phyloP scores from a whole-genome alignment of 1,140 invertebrate species.

The Bicyclus anynana region DNA sequence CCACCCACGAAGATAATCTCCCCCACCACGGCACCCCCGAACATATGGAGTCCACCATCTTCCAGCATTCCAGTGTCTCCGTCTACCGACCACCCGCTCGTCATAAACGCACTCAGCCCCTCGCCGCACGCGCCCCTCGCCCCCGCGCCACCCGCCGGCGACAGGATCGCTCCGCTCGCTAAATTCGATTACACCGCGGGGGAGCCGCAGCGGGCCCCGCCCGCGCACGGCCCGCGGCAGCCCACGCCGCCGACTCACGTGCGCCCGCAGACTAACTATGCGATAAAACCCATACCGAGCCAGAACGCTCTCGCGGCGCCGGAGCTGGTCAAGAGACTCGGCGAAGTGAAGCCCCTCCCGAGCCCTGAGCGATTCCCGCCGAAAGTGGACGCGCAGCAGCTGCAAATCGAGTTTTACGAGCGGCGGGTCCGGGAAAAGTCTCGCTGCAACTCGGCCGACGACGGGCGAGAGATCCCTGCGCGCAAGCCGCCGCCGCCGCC shows the following conservation, averaged over 20 bases:
- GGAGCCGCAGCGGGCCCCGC: slow-evolving; percentile 25
- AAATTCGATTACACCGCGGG: slow-evolving; percentile 70
- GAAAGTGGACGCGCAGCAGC: slow-evolving; percentile 62
- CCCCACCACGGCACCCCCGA: slow-evolving; percentile 46
- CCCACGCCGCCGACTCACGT: slow-evolving; percentile 59
- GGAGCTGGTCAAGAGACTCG: slow-evolving; percentile 63
- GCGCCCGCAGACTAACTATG: slow-evolving; percentile 43
- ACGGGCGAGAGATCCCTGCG: slow-evolving; percentile 37
- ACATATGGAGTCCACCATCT: slow-evolving; percentile 72
- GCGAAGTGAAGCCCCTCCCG: slow-evolving; percentile 37
- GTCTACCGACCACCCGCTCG: slow-evolving; percentile 31
- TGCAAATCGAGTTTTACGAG: slow-evolving; percentile 76
- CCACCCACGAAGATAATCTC: slow-evolving; percentile 76
- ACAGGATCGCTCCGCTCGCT: slow-evolving; percentile 53
- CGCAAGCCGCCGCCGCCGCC: slow-evolving; percentile 42
- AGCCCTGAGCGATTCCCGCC: slow-evolving; percentile 30
- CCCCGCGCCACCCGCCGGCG: slow-evolving; percentile 44
- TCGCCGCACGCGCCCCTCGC: slow-evolving; percentile 39
- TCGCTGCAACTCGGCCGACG: slow-evolving; percentile 38
- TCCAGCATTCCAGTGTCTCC: slow-evolving; percentile 49
- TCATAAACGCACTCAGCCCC: slow-evolving; percentile 43
- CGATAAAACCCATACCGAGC: slow-evolving; percentile 57
- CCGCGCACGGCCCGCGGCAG: slow-evolving; percentile 32
- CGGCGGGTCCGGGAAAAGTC: slow-evolving; percentile 66
- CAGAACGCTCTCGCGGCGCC: slow-evolving; percentile 66